Conservation (phyloP, 2,888 invertebrate genomes). For the Stenotaenia linearis region DNA sequence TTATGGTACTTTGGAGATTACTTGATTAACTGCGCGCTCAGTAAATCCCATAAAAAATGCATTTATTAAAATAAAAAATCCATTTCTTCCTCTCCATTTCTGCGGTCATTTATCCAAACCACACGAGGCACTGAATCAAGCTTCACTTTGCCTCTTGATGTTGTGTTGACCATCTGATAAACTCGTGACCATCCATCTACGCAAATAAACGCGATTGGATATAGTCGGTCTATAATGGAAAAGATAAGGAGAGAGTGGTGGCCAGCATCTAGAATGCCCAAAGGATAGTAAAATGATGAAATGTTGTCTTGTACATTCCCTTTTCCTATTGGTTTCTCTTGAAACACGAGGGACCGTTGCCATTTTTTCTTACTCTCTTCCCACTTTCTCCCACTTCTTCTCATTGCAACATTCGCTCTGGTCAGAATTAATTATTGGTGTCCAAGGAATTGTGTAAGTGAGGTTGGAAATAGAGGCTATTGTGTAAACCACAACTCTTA, state of each 20-base stretch:
- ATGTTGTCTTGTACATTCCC: constrained; percentile 12
- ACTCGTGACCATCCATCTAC: constrained; percentile 20
- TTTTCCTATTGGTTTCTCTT: background rate
- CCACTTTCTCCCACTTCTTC: background rate
- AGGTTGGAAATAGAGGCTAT: background rate
- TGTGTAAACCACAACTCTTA: constrained; percentile 20
- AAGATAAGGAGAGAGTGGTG: background rate
- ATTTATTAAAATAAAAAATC: background rate
- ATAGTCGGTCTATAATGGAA: constrained; percentile 1
- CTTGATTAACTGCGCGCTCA: background rate
- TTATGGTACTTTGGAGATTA: background rate
- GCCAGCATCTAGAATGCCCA: background rate
- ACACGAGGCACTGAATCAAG: constrained; percentile 6
- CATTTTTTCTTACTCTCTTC: background rate
- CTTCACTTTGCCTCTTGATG: constrained; percentile 24
- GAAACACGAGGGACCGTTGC: background rate
- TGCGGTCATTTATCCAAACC: constrained; percentile 10
- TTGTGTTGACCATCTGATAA: constrained; percentile 26
- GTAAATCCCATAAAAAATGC: background rate
- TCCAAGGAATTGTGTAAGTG: constrained; percentile 19
- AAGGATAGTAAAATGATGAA: constrained; percentile 21
- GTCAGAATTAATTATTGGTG: constrained; percentile 11
- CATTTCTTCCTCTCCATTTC: background rate
- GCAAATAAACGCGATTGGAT: constrained; percentile 26
- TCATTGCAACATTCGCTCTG: background rate